Percentiles rank a stretch among this genome's conserved stretches.
Conservation (phyloP, 2,113 vertebrate species). For the Megaceryle maxima region DNA sequence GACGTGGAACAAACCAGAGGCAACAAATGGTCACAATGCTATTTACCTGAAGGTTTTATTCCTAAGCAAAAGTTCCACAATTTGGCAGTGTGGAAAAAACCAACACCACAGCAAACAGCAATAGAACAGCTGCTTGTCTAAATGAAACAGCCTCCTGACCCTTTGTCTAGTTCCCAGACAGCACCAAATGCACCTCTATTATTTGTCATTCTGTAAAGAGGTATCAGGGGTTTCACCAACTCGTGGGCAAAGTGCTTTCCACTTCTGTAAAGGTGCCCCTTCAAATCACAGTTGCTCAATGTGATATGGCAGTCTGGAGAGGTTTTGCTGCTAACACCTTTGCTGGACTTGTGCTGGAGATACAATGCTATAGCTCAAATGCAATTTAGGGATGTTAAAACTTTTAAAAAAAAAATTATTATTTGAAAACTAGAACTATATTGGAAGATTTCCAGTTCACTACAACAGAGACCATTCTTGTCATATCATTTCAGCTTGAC, state of each 20-base stretch:
- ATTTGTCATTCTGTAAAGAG: neutral
- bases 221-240: neutral
- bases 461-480: neutral
- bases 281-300: neutral
- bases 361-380: accelerated
- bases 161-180: neutral
- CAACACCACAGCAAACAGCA: neutral
- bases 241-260: neutral
- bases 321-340: neutral
- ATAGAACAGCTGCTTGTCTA: neutral
- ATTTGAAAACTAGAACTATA: neutral
- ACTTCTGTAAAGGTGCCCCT: neutral
- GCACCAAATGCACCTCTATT: neutral
- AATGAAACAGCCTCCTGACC: neutral
- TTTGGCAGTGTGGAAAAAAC: neutral
- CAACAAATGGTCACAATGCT: neutral
- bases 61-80: neutral
- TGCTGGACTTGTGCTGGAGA: neutral
- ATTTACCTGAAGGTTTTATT: neutral
- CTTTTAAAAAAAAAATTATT: neutral
- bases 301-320: neutral
- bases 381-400: neutral
- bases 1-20: neutral
- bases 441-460: neutral
- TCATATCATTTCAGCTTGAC: neutral